phyloP scores from a whole-genome alignment of 2,888 invertebrate species.

The Cantharis rufa region DNA sequence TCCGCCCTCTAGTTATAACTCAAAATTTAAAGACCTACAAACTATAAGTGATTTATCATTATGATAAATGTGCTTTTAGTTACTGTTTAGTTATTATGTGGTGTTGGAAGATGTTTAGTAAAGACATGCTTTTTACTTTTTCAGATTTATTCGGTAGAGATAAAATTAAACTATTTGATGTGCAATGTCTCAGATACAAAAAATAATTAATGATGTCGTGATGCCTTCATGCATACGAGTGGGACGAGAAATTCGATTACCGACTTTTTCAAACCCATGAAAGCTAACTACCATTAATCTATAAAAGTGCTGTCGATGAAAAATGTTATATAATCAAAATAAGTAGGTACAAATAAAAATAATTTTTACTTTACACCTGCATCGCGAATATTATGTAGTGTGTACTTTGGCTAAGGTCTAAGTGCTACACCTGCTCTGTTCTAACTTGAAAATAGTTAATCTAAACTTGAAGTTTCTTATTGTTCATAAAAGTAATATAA shows the following conservation, averaged over 20 bases:
- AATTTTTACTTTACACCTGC: neutral
- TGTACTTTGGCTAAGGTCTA: neutral
- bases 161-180: neutral
- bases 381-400: neutral
- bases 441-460: neutral
- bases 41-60: neutral
- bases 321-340: neutral
- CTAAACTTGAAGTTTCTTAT: neutral
- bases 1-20: too few relatives aligned
- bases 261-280: neutral
- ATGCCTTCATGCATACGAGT: neutral
- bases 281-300: neutral
- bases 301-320: neutral
- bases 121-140: neutral
- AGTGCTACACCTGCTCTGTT: neutral
- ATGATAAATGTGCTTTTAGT: neutral
- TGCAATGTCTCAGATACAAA: neutral
- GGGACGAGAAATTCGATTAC: neutral
- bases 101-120: neutral
- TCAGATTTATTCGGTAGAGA: neutral
- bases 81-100: neutral
- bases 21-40: neutral
- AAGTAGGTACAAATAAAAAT: neutral
- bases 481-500: neutral
- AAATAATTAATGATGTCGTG: neutral